Evolutionary conservation across 2,797 vertebrate genomes (phyloP).

Genomic region (Neosalanx taihuensis): DNA sequence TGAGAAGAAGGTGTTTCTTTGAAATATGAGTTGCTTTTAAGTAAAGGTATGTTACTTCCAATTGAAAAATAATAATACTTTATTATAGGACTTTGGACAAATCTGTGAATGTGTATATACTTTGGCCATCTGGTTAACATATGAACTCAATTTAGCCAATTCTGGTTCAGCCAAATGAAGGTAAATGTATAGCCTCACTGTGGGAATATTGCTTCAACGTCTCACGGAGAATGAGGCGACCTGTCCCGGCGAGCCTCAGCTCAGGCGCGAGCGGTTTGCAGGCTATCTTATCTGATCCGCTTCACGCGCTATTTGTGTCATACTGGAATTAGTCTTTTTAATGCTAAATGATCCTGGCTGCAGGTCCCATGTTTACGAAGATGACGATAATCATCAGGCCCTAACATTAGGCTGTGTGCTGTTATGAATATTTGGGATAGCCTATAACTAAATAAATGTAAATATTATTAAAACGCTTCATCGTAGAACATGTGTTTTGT

Average conservation of each 20-base stretch:
- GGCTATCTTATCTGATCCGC: conserved; percentile 7
- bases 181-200: not conserved
- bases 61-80: not conserved
- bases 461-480: not conserved
- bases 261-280: not conserved
- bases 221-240: not conserved
- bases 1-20: conserved; percentile 53
- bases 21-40: conserved; percentile 48
- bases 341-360: not conserved
- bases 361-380: not conserved
- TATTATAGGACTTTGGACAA: not conserved
- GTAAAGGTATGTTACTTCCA: conserved; percentile 46
- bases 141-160: not conserved
- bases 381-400: not conserved
- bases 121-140: no score
- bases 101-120: no score
- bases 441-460: not conserved
- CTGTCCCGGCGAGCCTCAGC: not conserved
- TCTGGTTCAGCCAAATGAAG: not conserved
- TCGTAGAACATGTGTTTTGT: no score
- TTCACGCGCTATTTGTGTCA: conserved; percentile 16
- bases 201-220: no score
- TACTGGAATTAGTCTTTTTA: conserved; percentile 15
- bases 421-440: not conserved
- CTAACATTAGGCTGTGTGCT: not conserved